Evolutionary conservation across 2,888 invertebrate species (phyloP).

Genomic region (Drosophila anomalata): DNA sequence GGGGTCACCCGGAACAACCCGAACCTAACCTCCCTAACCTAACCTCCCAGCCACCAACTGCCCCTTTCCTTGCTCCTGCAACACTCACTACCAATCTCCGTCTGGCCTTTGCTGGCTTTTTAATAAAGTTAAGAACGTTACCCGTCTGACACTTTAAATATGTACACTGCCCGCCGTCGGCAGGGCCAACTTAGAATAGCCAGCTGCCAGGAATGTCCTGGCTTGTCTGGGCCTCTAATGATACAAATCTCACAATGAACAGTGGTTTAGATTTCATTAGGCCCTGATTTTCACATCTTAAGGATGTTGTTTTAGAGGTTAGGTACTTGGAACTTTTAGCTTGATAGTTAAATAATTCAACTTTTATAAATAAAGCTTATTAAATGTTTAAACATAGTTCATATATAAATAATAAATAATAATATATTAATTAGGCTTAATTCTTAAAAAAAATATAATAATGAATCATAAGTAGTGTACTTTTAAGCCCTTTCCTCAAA

Average conservation of each 20-base stretch:
- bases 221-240: slow-evolving; percentile 26
- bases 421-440: too few relatives aligned
- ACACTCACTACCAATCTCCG: slow-evolving; percentile 1
- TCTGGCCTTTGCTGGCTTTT: slow-evolving; percentile 42
- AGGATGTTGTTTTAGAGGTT: background rate
- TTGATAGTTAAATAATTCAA: too few relatives aligned
- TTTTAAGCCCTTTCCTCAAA: too few relatives aligned
- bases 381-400: too few relatives aligned
- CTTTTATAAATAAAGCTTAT: too few relatives aligned
- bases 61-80: background rate
- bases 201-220: slow-evolving; percentile 11
- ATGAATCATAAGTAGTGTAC: too few relatives aligned
- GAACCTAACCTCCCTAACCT: background rate
- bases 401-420: too few relatives aligned
- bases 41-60: background rate
- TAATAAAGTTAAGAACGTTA: slow-evolving; percentile 66
- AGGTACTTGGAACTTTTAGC: slow-evolving; percentile 12
- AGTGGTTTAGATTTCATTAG: slow-evolving; percentile 13
- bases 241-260: slow-evolving; percentile 32
- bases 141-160: slow-evolving; percentile 61
- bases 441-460: too few relatives aligned
- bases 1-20: slow-evolving; percentile 30
- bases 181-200: background rate
- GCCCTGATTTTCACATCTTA: slow-evolving; percentile 11
- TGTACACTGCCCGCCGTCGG: slow-evolving; percentile 36